Base-by-base conservation (phyloP, 2,888 invertebrate genomes). In the Tetragonula carbonaria region DNA sequence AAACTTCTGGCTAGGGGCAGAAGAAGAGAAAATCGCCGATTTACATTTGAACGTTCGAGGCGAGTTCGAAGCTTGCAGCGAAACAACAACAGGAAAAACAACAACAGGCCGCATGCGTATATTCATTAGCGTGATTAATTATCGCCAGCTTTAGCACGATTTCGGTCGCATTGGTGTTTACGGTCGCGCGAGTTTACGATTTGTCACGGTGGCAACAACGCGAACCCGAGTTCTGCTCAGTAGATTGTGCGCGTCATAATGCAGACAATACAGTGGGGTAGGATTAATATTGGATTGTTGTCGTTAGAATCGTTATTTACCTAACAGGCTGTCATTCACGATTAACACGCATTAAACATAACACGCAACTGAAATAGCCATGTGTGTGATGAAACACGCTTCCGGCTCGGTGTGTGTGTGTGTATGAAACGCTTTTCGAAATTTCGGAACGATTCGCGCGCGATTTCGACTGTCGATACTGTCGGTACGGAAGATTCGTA, bases 261-360 rank as follows among this genome's bases (percentile, higher is more conserved):
- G 18, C 28, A 18, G 33, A 67, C 75, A 55, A 75, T 75, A 45
- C 16, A 45, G 66, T 21, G 2, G 21, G 21, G 38, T 0, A 28
- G 45, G 45, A 23, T 67, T 75, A 75, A 75, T 75, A 67, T 57
- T 67, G 50, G 66, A 57, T 75, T 67, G 45, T 75, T 67, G 67
- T 55, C 57, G 67, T 57, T 75, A 57, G 55, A 67, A 75, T 57
- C 18, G 75, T 67, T 75, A 67, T 67, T 75, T 45, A 67, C 45
- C 57, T 28, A 57, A 14, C 75, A 18, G 45, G 1, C 14, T 57
- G 45, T 68, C 59, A 76, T 55, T 67, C 66, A 57, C 18, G 50
- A 57, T 68, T 68, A 68, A 53, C 33, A 33, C 8, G 45, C 51
- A 51, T 63, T 63, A 74, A 63, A 74, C 63, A 18, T 5, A 5